A percentile compares a stretch with the other conserved stretches of the same genome.
Evolutionary conservation across 2,797 vertebrate genomes (phyloP).

Genomic region (Syndactyla subalaris): DNA sequence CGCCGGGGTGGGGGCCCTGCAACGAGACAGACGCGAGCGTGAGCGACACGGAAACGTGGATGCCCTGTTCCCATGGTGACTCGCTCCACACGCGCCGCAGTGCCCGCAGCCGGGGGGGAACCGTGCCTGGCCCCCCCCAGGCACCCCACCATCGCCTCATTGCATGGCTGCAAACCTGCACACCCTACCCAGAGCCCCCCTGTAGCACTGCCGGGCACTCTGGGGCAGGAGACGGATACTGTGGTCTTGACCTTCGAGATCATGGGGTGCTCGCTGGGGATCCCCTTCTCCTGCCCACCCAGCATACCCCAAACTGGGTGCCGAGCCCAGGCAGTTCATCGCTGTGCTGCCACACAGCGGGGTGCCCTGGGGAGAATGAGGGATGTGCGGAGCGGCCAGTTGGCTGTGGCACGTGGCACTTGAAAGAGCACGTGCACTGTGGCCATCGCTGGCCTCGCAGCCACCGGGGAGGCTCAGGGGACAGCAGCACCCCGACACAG

Average conservation of each 20-base stretch:
- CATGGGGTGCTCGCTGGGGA: fast-evolving
- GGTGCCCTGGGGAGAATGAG: neutral
- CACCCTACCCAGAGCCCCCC: neutral
- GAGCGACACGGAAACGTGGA: slow-evolving; percentile 27
- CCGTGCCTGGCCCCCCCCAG: neutral
- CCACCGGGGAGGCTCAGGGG: neutral
- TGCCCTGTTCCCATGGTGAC: slow-evolving; percentile 29
- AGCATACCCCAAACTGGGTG: fast-evolving
- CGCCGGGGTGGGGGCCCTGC: slow-evolving; percentile 36
- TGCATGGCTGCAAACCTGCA: neutral
- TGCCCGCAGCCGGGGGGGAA: neutral
- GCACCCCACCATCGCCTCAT: neutral
- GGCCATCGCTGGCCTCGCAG: neutral
- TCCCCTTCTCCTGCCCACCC: neutral
- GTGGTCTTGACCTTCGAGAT: neutral
- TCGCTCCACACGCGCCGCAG: slow-evolving; percentile 17
- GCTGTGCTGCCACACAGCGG: fast-evolving
- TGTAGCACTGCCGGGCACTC: fast-evolving
- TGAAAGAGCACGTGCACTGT: neutral
- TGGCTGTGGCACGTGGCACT: neutral
- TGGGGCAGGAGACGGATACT: neutral
- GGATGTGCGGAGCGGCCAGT: fast-evolving
- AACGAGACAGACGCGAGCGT: slow-evolving; percentile 43
- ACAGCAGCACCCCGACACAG: neutral
- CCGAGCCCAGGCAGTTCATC: neutral